Base-by-base conservation (phyloP, 1,140 invertebrate genomes). In the Lepidurus apus region DNA sequence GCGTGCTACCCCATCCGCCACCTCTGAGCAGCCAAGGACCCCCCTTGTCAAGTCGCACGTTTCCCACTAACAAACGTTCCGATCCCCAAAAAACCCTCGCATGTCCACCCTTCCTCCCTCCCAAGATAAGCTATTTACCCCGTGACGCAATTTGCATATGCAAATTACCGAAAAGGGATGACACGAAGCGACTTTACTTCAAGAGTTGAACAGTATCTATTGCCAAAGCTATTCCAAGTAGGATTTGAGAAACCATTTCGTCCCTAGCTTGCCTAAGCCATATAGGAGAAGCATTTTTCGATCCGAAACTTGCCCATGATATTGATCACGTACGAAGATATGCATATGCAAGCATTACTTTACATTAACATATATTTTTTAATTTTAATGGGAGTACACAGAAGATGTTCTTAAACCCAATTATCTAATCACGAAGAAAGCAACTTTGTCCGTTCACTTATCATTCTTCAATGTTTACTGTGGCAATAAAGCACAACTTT, bases 11-110 rank as follows among this genome's bases (percentile, higher is more conserved):
- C 42, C 74, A 45, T 53, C 21, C 34, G 43, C 47, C 21, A 24
- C 75, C 45, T 73, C 42, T n/a, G 43, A 34, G 42, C 45, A 43
- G 42, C 75, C 81, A 73, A 65, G 74, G 75, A 73, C 75, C 47
- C 21, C 34, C 42, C 42, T n/a, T 65, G 43, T 34, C 13, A 74
- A 73, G 43, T 77, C 17, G 42, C 26, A 77, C 43, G 42, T 78
- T 21, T 47, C 44, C 21, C 21, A 78, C 43, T 73, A n/a, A 43
- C 24, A 21, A 77, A 1, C 75, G 4, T 1, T 1, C 17, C 13
- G n/a, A 13, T 42, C 75, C 24, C 42, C 47, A 13, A 43, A 11
- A 42, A 42, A 34, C 21, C 9, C 13, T 34, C 74, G 6, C 6
- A 13, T 24, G 26, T 17, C 17, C 21, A 21, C 13, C 34, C 74